A percentile compares a stretch with the other conserved stretches of the same genome.
These are phyloP conservation scores for Cromileptes altivelis DNA, from an alignment of 2,113 vertebrate species.

Conservation along the genomic window DNA sequence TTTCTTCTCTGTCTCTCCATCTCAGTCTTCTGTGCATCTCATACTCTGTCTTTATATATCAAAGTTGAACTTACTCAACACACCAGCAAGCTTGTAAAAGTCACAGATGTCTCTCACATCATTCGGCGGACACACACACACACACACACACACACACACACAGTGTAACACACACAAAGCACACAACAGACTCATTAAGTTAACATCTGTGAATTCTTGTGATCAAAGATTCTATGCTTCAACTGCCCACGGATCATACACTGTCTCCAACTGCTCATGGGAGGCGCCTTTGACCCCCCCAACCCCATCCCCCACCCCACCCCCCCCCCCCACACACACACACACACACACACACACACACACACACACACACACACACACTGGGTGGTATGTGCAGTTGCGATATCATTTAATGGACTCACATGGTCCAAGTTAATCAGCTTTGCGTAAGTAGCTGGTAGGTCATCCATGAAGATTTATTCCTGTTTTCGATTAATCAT, in stretches of 20 bases:
- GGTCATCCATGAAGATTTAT: slow-evolving; percentile 69
- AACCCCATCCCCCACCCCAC: slow-evolving; percentile 25
- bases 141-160: neutral
- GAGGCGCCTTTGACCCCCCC: slow-evolving; percentile 46
- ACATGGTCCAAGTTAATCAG: slow-evolving; percentile 75
- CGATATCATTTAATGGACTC: slow-evolving; percentile 69
- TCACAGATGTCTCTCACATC: neutral
- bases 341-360: slow-evolving; percentile 33
- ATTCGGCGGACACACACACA: slow-evolving; percentile 9
- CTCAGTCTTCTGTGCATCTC: neutral
- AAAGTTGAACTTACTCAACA: neutral
- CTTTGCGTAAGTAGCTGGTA: slow-evolving; percentile 70
- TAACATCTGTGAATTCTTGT: slow-evolving; percentile 62
- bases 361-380: slow-evolving; percentile 26
- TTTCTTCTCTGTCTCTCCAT: neutral
- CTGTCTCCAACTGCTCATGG: slow-evolving; percentile 40
- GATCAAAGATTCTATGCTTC: slow-evolving; percentile 62
- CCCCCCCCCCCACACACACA: slow-evolving; percentile 31
- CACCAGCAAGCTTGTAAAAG: neutral
- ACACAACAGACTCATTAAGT: slow-evolving; percentile 38
- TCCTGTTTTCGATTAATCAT: slow-evolving; percentile 63
- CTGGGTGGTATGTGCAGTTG: slow-evolving; percentile 59
- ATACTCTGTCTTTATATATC: slow-evolving; percentile 12
- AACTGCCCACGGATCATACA: slow-evolving; percentile 45
- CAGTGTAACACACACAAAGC: slow-evolving; percentile 12